phyloP scores from a whole-genome alignment of 2,797 vertebrate genomes.

The Danio aesculapii region DNA sequence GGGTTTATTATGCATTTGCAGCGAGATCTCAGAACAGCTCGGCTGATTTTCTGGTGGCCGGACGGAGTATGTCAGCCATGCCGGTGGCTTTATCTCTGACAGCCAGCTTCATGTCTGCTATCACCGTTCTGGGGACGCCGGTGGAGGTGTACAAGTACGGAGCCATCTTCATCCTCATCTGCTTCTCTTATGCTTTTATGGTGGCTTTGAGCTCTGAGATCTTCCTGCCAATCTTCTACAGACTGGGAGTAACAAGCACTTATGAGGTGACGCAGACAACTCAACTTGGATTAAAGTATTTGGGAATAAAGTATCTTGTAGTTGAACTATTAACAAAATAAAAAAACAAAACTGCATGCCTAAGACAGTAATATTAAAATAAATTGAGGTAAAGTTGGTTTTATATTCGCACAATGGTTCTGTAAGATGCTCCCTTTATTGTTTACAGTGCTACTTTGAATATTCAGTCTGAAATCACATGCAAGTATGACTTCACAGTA shows the following conservation, averaged over 20 bases:
- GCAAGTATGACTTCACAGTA: too few species aligned
- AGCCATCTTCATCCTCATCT: slow-evolving; percentile 78
- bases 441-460: too few species aligned
- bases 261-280: slow-evolving; percentile 84
- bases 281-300: not conserved
- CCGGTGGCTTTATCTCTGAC: slow-evolving; percentile 92
- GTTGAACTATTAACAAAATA: not conserved
- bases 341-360: too few species aligned
- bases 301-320: not conserved
- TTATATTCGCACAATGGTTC: too few species aligned
- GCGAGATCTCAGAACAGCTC: slow-evolving; percentile 79
- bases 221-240: slow-evolving; percentile 95
- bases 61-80: slow-evolving; percentile 84
- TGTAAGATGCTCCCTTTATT: too few species aligned
- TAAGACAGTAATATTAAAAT: too few species aligned
- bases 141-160: slow-evolving; percentile 91
- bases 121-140: slow-evolving; percentile 91
- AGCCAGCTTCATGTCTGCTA: slow-evolving; percentile 96
- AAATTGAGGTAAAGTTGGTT: too few species aligned
- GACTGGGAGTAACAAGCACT: slow-evolving; percentile 89
- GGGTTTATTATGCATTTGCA: slow-evolving; percentile 86
- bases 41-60: slow-evolving; percentile 87
- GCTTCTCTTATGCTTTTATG: slow-evolving; percentile 80
- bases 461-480: too few species aligned
- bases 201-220: slow-evolving; percentile 87